Percentiles rank a stretch among this genome's conserved stretches.
phyloP scores from a whole-genome alignment of 1,140 invertebrate genomes.

The Antheraea pernyi region DNA sequence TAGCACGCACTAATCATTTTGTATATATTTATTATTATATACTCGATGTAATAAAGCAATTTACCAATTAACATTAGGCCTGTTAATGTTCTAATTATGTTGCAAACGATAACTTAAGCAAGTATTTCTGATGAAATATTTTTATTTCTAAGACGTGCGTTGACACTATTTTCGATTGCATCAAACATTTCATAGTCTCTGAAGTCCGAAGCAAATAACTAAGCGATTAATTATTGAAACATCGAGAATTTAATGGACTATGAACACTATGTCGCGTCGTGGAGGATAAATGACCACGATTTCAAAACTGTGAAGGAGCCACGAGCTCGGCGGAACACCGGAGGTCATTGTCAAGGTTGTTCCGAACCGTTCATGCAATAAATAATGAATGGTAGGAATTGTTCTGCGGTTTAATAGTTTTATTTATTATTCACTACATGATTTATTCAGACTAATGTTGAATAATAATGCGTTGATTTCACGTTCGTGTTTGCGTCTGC shows the following conservation, averaged over 20 bases:
- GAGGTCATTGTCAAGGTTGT: constrained; percentile 17
- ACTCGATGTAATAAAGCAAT: neutral
- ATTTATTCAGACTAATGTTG: constrained; percentile 12
- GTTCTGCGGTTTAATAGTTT: constrained; percentile 14
- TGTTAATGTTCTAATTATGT: neutral
- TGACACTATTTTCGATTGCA: neutral
- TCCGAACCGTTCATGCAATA: constrained; percentile 17
- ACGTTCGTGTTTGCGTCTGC: neutral
- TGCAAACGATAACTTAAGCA: neutral
- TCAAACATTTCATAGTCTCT: neutral
- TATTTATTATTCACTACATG: constrained; percentile 15
- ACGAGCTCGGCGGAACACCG: neutral
- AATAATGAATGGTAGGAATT: constrained; percentile 11
- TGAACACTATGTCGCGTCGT: neutral
- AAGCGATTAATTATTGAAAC: neutral
- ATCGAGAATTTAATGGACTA: neutral
- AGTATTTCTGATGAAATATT: neutral
- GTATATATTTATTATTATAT: neutral
- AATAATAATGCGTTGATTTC: constrained; percentile 11
- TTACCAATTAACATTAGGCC: neutral
- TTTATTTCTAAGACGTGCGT: neutral
- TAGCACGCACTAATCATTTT: too few relatives aligned
- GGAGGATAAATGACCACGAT: neutral
- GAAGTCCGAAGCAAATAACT: neutral
- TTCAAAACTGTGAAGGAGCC: neutral